phyloP scores from a whole-genome alignment of 2,113 vertebrate genomes.

The Nesogale talazaci region DNA sequence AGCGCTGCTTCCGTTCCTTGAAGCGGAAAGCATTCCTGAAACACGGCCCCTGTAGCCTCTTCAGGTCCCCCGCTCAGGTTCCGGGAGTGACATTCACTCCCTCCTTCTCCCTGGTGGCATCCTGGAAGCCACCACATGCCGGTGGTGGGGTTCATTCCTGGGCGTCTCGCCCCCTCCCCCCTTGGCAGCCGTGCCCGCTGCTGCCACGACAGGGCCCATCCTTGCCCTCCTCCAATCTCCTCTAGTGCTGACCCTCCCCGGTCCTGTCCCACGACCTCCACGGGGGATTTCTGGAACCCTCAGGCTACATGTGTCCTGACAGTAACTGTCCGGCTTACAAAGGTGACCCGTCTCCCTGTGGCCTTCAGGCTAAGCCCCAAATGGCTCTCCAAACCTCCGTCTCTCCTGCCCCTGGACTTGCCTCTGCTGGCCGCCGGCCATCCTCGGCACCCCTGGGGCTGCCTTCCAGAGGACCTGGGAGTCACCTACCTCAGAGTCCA shows the following conservation, averaged over 20 bases:
- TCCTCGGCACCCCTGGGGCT: no score
- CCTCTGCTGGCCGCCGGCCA: neutral
- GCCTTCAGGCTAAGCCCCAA: conserved; percentile 27
- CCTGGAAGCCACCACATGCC: neutral
- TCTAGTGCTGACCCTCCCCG: neutral
- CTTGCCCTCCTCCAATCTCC: no score
- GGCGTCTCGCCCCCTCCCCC: neutral
- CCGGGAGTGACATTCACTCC: neutral
- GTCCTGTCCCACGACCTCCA: neutral
- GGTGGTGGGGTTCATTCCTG: neutral
- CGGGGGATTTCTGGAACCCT: neutral
- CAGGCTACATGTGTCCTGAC: neutral
- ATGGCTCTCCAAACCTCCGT: neutral
- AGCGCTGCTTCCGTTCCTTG: neutral
- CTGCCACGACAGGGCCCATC: neutral
- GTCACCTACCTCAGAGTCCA: neutral
- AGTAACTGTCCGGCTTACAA: neutral
- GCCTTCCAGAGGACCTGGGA: accelerated
- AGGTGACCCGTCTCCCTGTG: neutral
- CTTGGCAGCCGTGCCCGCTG: accelerated
- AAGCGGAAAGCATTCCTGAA: neutral
- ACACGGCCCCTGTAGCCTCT: no score
- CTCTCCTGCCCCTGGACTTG: neutral
- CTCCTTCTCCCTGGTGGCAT: neutral
- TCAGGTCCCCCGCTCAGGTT: neutral